Percentiles rank a stretch among this genome's conserved stretches.
These are phyloP conservation scores for Artemia franciscana DNA, from an alignment of 1,140 invertebrate genomes.

Conservation along the genomic window DNA sequence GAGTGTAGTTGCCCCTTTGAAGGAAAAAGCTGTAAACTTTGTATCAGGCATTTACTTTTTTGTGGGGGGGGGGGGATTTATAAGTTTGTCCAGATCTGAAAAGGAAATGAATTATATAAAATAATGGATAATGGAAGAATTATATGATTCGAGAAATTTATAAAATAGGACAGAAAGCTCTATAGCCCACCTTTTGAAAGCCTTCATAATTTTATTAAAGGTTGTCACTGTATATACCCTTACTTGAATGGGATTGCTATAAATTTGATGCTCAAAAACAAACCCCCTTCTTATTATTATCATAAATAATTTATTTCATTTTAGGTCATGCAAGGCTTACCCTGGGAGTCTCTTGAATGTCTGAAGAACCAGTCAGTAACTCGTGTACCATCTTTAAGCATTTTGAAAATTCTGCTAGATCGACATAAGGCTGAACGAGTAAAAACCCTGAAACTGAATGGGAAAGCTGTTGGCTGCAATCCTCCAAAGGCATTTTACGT, in stretches of 20 bases:
- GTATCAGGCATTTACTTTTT: no score
- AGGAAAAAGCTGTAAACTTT: no score
- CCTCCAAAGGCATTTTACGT: conserved; percentile 30
- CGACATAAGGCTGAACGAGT: background rate
- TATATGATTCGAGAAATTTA: background rate
- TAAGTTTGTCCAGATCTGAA: no score
- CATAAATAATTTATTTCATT: no score
- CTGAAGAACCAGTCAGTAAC: background rate
- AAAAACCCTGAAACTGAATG: conserved; percentile 25
- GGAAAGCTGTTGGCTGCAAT: conserved; percentile 27
- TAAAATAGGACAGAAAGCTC: background rate
- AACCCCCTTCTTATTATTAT: no score
- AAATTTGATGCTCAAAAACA: no score
- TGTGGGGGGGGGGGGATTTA: no score
- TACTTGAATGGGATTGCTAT: background rate
- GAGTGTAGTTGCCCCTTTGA: no score
- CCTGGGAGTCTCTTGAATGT: background rate
- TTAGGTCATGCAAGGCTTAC: background rate
- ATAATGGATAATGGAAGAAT: no score
- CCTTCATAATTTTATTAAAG: background rate
- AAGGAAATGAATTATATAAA: no score
- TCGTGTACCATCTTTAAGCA: background rate
- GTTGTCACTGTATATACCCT: background rate
- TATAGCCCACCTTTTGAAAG: background rate
- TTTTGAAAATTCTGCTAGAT: background rate